These are phyloP conservation scores for Anhinga anhinga DNA, from an alignment of 2,113 vertebrate genomes.

Conservation along the genomic window DNA sequence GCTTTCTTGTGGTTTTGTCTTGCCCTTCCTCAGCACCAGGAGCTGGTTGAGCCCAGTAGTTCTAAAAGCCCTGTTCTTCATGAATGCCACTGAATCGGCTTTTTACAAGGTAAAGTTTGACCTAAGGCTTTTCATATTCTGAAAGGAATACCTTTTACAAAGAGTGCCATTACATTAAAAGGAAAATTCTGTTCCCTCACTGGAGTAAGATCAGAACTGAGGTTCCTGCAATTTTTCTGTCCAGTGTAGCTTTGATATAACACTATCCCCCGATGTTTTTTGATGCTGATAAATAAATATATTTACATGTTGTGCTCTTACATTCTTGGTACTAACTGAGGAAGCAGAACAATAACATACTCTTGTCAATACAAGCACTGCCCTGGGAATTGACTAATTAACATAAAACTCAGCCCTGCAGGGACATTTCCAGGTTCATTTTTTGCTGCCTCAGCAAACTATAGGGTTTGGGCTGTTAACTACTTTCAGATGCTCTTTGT, in stretches of 20 bases:
- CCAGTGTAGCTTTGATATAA: neutral
- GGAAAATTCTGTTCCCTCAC: neutral
- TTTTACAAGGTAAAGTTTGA: constrained; percentile 2
- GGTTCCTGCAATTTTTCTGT: neutral
- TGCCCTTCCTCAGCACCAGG: neutral
- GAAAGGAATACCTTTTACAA: neutral
- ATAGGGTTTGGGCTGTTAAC: constrained; percentile 51
- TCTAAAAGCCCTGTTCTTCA: neutral
- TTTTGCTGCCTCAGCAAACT: constrained; percentile 70
- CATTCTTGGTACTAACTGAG: neutral
- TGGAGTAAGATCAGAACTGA: neutral
- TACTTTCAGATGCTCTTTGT: constrained; percentile 67
- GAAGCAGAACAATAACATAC: constrained; percentile 49
- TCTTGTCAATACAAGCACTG: constrained; percentile 55
- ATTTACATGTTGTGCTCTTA: constrained; percentile 24
- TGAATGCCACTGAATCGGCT: neutral
- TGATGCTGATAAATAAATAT: constrained; percentile 16
- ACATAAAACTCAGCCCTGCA: constrained; percentile 58
- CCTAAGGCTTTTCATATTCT: neutral
- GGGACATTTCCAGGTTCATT: constrained; percentile 65
- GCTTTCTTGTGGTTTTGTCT: neutral
- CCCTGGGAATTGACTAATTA: constrained; percentile 63
- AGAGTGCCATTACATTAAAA: neutral
- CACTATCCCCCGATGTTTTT: neutral
- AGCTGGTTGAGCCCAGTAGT: neutral